phyloP scores from a whole-genome alignment of 2,888 invertebrate species.

The Nipponacmea schrenckii region DNA sequence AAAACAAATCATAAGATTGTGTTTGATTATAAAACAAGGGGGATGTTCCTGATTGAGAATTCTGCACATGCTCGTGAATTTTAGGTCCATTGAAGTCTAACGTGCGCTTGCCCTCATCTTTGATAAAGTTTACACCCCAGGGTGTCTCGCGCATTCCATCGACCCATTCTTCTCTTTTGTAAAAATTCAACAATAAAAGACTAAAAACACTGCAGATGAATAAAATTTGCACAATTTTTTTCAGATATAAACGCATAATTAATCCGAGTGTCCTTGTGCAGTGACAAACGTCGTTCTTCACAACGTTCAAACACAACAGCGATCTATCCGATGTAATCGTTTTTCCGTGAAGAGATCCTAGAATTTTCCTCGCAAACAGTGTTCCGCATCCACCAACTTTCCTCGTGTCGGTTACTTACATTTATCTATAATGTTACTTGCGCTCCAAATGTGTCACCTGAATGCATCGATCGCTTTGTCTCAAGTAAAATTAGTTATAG shows the following conservation, averaged over 20 bases:
- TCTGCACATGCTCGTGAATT: slow-evolving; percentile 21
- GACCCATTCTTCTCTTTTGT: slow-evolving; percentile 41
- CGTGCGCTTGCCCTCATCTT: slow-evolving; percentile 10
- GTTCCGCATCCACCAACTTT: too few species aligned
- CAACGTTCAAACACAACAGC: too few species aligned
- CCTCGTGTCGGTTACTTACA: too few species aligned
- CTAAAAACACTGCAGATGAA: slow-evolving; percentile 34
- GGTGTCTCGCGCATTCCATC: slow-evolving; percentile 29
- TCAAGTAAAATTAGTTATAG: too few species aligned
- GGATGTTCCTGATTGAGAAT: neutral
- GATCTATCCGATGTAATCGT: too few species aligned
- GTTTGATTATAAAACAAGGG: neutral
- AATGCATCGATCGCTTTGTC: too few species aligned
- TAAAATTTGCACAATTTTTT: slow-evolving; percentile 38
- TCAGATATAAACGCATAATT: slow-evolving; percentile 41
- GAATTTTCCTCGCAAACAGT: too few species aligned
- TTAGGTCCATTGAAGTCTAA: slow-evolving; percentile 19
- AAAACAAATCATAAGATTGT: neutral
- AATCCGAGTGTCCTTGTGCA: neutral
- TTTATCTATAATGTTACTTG: too few species aligned
- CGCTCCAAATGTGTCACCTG: too few species aligned
- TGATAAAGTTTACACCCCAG: slow-evolving; percentile 28
- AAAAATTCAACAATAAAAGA: slow-evolving; percentile 41
- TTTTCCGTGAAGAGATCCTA: too few species aligned
- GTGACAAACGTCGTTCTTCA: too few species aligned